Percentiles rank a stretch among this genome's conserved stretches.
phyloP scores from a whole-genome alignment of 2,797 vertebrate species.

The Balearica regulorum region DNA sequence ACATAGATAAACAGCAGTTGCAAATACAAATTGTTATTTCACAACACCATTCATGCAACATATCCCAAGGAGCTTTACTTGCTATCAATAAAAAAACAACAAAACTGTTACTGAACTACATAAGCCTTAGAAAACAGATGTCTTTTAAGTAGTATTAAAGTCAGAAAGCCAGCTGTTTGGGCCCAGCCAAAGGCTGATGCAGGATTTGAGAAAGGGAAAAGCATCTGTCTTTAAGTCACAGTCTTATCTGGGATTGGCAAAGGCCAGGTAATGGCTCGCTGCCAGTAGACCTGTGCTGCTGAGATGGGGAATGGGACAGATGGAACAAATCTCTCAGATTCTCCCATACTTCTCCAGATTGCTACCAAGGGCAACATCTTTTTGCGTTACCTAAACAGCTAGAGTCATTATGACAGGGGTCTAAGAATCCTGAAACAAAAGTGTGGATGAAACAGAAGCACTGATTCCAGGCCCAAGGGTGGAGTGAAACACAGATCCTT shows the following conservation, averaged over 20 bases:
- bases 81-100: not conserved
- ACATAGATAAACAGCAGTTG: not conserved
- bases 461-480: not conserved
- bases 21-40: conserved; percentile 17
- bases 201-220: not conserved
- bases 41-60: not conserved
- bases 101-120: conserved; percentile 31
- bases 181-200: not conserved
- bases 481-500: not conserved
- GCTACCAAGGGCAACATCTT: not conserved
- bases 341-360: not conserved
- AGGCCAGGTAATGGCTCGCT: not conserved
- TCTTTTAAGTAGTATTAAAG: conserved; percentile 35
- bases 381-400: not conserved
- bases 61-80: not conserved
- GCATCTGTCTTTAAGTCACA: not conserved
- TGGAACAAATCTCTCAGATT: not conserved
- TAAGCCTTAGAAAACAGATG: conserved; percentile 27
- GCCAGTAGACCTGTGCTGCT: not conserved
- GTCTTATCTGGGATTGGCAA: not conserved
- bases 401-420: not conserved
- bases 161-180: not conserved
- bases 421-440: not conserved
- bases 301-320: not conserved
- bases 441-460: not conserved